Conservation (phyloP, 2,888 invertebrate genomes). For the Electrophaes corylata region DNA sequence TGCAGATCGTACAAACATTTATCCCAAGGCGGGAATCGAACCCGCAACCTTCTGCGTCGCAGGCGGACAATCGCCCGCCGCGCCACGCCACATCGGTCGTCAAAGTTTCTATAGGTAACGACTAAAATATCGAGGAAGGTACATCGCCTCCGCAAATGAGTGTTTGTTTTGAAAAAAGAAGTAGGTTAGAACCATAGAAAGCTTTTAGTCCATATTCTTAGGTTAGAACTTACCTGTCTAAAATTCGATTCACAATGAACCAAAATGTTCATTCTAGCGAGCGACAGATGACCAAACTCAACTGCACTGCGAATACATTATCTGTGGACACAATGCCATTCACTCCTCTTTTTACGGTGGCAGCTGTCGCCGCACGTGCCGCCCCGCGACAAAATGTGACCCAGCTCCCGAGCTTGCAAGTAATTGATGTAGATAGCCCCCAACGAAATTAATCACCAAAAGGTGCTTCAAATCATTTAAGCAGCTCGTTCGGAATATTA, state of each 20-base stretch:
- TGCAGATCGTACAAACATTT: too few relatives aligned
- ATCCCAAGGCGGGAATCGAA: too few relatives aligned
- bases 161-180: too few relatives aligned
- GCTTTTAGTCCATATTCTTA: too few relatives aligned
- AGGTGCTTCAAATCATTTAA: conserved; percentile 58
- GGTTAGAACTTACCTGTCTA: background rate
- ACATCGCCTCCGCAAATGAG: too few relatives aligned
- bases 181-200: too few relatives aligned
- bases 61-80: too few relatives aligned
- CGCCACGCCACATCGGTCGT: too few relatives aligned
- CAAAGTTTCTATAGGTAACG: too few relatives aligned
- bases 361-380: conserved; percentile 65
- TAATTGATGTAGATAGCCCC: conserved; percentile 45
- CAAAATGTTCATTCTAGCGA: conserved; percentile 51
- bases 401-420: conserved; percentile 41
- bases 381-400: conserved; percentile 44
- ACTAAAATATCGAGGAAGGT: too few relatives aligned
- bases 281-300: conserved; percentile 63
- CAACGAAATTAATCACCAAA: conserved; percentile 56
- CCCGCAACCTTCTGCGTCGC: too few relatives aligned
- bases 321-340: conserved; percentile 56
- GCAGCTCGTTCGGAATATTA: conserved; percentile 62
- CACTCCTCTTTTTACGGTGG: conserved; percentile 61
- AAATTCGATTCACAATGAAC: background rate
- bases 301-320: conserved; percentile 60